phyloP scores from a whole-genome alignment of 2,888 invertebrate species.

The Ormyrus thymus region DNA sequence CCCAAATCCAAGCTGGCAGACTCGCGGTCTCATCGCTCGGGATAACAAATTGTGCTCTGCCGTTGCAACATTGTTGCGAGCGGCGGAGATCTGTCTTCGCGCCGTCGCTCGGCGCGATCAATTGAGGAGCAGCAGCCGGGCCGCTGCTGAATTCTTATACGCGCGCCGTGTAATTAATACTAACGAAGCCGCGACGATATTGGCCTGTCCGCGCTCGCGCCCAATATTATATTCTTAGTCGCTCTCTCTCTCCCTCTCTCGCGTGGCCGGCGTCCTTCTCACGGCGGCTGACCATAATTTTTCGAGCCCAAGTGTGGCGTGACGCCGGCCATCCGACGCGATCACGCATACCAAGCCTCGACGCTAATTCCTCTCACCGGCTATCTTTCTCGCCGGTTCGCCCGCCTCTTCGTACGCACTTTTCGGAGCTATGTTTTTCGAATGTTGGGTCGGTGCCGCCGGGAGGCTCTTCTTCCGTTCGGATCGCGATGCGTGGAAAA shows the following conservation, averaged over 20 bases:
- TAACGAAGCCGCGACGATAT: constrained; percentile 65
- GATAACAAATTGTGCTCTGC: too few species aligned
- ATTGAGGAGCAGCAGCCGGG: constrained; percentile 13
- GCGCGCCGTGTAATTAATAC: constrained; percentile 48
- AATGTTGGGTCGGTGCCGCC: too few species aligned
- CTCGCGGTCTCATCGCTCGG: too few species aligned
- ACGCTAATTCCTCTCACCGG: constrained; percentile 56
- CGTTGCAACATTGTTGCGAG: constrained; percentile 17
- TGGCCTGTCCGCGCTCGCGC: constrained; percentile 66
- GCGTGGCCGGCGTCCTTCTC: constrained; percentile 58
- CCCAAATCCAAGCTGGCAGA: too few species aligned
- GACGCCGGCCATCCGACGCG: constrained; percentile 69
- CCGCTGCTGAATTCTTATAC: constrained; percentile 39
- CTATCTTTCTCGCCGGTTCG: neutral
- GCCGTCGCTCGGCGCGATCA: constrained; percentile 32
- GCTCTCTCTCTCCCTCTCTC: constrained; percentile 25
- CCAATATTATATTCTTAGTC: constrained; percentile 71
- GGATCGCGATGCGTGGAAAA: too few species aligned
- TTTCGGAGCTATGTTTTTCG: neutral
- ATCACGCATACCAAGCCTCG: constrained; percentile 65
- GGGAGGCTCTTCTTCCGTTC: too few species aligned
- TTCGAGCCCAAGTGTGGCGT: constrained; percentile 66
- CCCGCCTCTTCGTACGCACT: too few species aligned
- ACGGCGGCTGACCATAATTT: constrained; percentile 71
- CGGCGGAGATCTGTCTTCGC: neutral